Evolutionary conservation across 2,113 vertebrate species (phyloP).

Genomic region (Mola mola): DNA sequence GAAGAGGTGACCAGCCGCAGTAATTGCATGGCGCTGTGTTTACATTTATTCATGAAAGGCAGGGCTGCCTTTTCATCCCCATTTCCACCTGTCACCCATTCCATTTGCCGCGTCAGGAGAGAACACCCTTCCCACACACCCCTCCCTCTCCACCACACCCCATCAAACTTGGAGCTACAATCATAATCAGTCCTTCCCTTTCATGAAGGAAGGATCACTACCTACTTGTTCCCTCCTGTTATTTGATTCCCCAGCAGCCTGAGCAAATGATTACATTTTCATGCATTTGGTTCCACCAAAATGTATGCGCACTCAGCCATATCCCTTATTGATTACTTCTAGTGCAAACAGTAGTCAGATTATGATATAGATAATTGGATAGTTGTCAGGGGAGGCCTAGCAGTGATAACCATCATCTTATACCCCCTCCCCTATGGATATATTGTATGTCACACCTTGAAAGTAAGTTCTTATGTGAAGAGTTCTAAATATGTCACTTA

Average conservation of each 20-base stretch:
- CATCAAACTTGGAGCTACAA: slow-evolving; percentile 89
- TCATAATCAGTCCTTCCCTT: slow-evolving; percentile 88
- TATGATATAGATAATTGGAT: slow-evolving; percentile 99
- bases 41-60: slow-evolving; percentile 98
- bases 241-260: slow-evolving; percentile 87
- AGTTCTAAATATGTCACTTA: slow-evolving; percentile 79
- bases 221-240: slow-evolving; percentile 77
- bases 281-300: slow-evolving; percentile 98
- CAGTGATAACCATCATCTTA: slow-evolving; percentile 85
- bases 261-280: slow-evolving; percentile 98
- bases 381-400: slow-evolving; percentile 94
- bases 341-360: slow-evolving; percentile 96
- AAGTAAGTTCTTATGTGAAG: slow-evolving; percentile 32
- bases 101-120: slow-evolving; percentile 90
- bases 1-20: slow-evolving; percentile 82
- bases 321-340: slow-evolving; percentile 99
- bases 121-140: slow-evolving; percentile 71
- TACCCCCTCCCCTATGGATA: slow-evolving; percentile 81
- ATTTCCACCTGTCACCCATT: slow-evolving; percentile 94
- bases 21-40: slow-evolving; percentile 90
- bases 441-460: slow-evolving; percentile 85
- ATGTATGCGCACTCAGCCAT: slow-evolving; percentile 98
- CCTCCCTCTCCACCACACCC: slow-evolving; percentile 32
- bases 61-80: slow-evolving; percentile 83
- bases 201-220: slow-evolving; percentile 41